These are phyloP conservation scores for Bolborhynchus lineola DNA, from an alignment of 2,113 vertebrate species.

Conservation along the genomic window DNA sequence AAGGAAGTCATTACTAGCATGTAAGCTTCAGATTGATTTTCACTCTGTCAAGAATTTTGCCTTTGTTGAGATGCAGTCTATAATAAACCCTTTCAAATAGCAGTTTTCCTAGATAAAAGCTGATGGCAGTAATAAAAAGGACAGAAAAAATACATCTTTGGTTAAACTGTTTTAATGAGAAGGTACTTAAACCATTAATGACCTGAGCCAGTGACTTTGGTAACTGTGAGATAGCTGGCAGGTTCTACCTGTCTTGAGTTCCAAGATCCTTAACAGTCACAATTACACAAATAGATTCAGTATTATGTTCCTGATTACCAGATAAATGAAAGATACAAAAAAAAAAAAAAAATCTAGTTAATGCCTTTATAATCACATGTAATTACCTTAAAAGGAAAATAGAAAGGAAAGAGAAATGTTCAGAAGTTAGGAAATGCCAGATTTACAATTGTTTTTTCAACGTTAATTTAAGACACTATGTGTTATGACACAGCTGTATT, in stretches of 20 bases:
- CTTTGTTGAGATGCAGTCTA: background rate
- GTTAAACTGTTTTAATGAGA: slow-evolving; percentile 20
- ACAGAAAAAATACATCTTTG: background rate
- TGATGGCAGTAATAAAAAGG: background rate
- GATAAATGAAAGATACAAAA: slow-evolving; percentile 50
- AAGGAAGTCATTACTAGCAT: background rate
- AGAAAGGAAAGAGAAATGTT: slow-evolving; percentile 31
- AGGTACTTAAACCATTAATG: slow-evolving; percentile 23
- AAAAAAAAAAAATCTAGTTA: slow-evolving; percentile 29
- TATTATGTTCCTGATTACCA: slow-evolving; percentile 36
- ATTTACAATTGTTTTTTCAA: background rate
- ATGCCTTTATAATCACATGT: slow-evolving; percentile 48
- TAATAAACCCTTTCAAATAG: background rate
- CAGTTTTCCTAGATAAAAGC: background rate
- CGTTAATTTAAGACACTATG: background rate
- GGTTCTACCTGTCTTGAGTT: slow-evolving; percentile 1
- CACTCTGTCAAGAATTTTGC: background rate
- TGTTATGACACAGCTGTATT: background rate
- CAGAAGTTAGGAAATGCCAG: background rate
- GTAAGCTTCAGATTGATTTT: background rate
- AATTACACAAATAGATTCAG: slow-evolving; percentile 31
- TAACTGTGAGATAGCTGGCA: background rate
- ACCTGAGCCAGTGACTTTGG: slow-evolving; percentile 4
- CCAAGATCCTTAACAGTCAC: background rate
- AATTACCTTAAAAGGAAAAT: slow-evolving; percentile 54